Percentiles rank a stretch among this genome's conserved stretches.
phyloP scores from a whole-genome alignment of 2,888 invertebrate species.

The Pristionchus exspectatus region DNA sequence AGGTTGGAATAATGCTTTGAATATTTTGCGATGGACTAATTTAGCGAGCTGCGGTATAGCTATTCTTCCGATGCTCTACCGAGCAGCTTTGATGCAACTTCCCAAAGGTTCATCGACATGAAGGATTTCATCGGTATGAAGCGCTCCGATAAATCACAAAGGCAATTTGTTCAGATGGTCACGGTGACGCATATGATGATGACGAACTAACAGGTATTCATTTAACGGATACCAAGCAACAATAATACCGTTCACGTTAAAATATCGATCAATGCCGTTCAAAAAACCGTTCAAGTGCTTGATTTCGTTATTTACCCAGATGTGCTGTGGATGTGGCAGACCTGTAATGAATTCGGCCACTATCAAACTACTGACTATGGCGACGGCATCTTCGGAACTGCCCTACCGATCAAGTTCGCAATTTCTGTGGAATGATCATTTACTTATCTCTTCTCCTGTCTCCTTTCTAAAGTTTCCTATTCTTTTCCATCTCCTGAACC shows the following conservation, averaged over 20 bases:
- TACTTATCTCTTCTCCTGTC: too few relatives aligned
- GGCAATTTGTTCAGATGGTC: conserved; percentile 3
- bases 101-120: background rate
- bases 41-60: too few relatives aligned
- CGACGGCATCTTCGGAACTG: conserved; percentile 68
- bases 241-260: too few relatives aligned
- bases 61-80: background rate
- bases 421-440: too few relatives aligned
- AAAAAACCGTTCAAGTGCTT: background rate
- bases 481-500: too few relatives aligned
- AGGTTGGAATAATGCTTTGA: too few relatives aligned
- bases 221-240: too few relatives aligned
- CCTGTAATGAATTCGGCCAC: conserved; percentile 95
- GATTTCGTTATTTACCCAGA: background rate
- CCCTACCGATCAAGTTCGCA: conserved; percentile 68
- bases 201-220: conserved; percentile 3
- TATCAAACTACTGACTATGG: conserved; percentile 89
- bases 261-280: background rate
- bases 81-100: background rate
- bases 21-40: too few relatives aligned
- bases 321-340: conserved; percentile 90
- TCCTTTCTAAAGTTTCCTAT: too few relatives aligned
- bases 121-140: background rate
- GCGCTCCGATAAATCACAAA: too few relatives aligned
- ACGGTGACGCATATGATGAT: background rate